Base-by-base conservation (phyloP, 2,797 vertebrate genomes). In the Myoxocephalus aenaeus region DNA sequence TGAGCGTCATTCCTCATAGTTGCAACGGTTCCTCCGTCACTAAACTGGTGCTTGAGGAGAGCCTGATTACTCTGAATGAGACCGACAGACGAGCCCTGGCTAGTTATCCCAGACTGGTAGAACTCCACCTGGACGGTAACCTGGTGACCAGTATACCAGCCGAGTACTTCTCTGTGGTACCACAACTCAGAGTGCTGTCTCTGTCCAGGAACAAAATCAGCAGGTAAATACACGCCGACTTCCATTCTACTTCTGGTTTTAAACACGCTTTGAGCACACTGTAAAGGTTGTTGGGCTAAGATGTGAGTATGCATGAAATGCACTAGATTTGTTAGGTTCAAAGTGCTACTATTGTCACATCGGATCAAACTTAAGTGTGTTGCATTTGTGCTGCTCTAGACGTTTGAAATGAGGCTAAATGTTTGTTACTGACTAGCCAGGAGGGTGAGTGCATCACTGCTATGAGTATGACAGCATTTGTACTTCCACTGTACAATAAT, bases 41-140 rank as follows among this genome's bases (percentile, higher is more conserved):
- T 27, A 78, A 25, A 63, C 81, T 93, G 75, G 1, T 84, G 44
- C 14, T 88, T 2, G 13, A 70, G 1, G 58, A 4, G 18, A 87
- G 73, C 58, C 54, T 18, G 51, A 88, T 93, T 3, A 70, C 73
- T 59, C 84, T 93, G 46, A 88, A 70, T 53, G 9, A 79, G 0
- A 40, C 0, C 0, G 95, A 97, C 70, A 83, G 9, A 63, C 5
- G 3, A 1, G 77, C 89, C 67, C 92, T 98, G 81, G 77, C 18
- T 13, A 82, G 0, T 14, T 95, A 96, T 77, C 50, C 82, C 70
- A 75, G 73, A 6, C 93, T 97, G 27, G 91, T 14, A 27, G 92
- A 96, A 78, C 93, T 98, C 56, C 83, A 96, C 63, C 73, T 98
- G 74, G 92, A 90, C 61, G 80, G 84, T n/a, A 97, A 97, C 61